These are phyloP conservation scores for Cheiracanthium punctorium DNA, from an alignment of 2,888 invertebrate species.

Conservation along the genomic window DNA sequence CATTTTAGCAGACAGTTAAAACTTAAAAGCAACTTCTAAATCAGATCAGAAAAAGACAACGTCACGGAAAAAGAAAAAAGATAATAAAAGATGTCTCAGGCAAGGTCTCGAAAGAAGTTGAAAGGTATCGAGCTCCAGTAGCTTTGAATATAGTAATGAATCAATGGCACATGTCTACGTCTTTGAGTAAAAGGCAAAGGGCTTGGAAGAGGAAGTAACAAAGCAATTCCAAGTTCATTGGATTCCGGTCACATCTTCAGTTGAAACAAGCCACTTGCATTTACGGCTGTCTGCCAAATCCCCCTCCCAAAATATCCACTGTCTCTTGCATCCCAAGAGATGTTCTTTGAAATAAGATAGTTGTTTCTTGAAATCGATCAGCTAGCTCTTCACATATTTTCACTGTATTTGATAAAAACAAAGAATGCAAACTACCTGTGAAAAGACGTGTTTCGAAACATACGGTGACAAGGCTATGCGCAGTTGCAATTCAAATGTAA, in stretches of 20 bases:
- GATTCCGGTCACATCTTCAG: slow-evolving; percentile 54
- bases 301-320: slow-evolving; percentile 57
- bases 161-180: slow-evolving; percentile 18
- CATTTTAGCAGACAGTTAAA: too few species aligned
- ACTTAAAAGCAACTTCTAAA: too few species aligned
- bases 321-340: slow-evolving; percentile 49
- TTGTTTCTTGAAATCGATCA: slow-evolving; percentile 52
- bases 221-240: slow-evolving; percentile 39
- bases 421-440: not conserved
- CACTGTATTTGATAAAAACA: not conserved
- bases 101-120: not conserved
- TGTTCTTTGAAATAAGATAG: slow-evolving; percentile 63
- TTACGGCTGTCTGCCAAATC: slow-evolving; percentile 59
- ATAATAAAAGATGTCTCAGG: too few species aligned
- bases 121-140: not conserved
- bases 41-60: too few species aligned
- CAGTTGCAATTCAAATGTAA: too few species aligned
- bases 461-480: too few species aligned
- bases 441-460: too few species aligned
- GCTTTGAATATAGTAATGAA: slow-evolving; percentile 52
- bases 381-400: slow-evolving; percentile 12
- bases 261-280: slow-evolving; percentile 62
- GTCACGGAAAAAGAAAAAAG: too few species aligned
- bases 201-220: slow-evolving; percentile 39
- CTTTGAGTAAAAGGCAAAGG: slow-evolving; percentile 15